Evolutionary conservation across 2,113 vertebrate genomes (phyloP).

Genomic region (Anser brachyrhynchus): DNA sequence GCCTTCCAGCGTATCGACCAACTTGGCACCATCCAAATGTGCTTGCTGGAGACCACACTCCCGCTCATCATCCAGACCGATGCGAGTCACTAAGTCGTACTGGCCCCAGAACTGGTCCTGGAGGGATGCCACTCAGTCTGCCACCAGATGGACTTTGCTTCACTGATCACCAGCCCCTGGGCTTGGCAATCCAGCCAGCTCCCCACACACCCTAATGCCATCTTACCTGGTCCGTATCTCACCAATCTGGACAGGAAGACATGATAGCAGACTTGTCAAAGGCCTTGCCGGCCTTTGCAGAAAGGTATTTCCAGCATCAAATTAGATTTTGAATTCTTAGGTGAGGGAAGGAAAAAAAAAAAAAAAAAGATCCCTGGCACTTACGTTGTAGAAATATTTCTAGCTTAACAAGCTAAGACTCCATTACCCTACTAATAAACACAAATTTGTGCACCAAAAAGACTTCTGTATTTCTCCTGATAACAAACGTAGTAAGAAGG

Average conservation of each 20-base stretch:
- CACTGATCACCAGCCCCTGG: background rate
- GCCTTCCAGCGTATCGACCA: background rate
- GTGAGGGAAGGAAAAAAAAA: background rate
- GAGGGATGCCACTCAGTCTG: background rate
- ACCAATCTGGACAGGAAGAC: background rate
- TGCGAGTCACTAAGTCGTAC: background rate
- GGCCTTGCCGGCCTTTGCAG: background rate
- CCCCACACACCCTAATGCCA: background rate
- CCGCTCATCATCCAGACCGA: background rate
- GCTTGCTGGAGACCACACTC: background rate
- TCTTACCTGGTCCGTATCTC: background rate
- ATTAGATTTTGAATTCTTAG: background rate
- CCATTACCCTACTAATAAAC: background rate
- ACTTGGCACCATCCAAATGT: background rate
- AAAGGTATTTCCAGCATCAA: background rate
- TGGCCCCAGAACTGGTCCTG: background rate
- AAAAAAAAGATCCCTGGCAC: background rate
- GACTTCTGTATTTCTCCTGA: background rate
- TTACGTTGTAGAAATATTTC: background rate
- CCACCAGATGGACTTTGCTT: background rate
- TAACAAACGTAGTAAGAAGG: accelerated
- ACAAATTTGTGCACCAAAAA: background rate
- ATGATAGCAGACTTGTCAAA: background rate
- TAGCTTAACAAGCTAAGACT: background rate
- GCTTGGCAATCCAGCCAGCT: background rate